Conservation (phyloP, 2,797 vertebrate genomes). For the Coreius guichenoti region DNA sequence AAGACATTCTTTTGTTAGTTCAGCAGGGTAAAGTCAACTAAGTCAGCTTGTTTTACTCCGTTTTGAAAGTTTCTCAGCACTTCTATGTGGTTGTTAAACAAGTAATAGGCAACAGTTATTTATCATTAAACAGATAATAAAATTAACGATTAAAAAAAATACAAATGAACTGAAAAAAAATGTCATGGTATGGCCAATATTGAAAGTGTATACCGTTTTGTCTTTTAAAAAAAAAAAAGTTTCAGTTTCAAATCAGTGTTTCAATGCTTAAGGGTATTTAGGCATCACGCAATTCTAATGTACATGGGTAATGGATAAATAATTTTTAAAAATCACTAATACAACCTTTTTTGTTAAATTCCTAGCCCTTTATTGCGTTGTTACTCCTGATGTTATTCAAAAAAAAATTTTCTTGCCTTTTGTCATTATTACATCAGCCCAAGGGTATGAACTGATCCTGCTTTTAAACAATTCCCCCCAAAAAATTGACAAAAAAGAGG, state of each 20-base stretch:
- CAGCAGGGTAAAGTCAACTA: neutral
- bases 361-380: neutral
- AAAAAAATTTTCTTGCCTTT: neutral
- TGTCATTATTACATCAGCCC: conserved; percentile 80
- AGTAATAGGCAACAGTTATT: neutral
- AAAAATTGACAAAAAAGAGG: conserved; percentile 47
- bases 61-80: neutral
- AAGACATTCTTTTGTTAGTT: neutral
- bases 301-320: neutral
- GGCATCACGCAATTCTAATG: neutral
- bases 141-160: neutral
- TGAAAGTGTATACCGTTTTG: too few relatives aligned
- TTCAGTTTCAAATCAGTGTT: neutral
- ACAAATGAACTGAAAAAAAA: neutral
- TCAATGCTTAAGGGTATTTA: neutral
- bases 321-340: neutral
- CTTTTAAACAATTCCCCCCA: conserved; percentile 23
- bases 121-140: neutral
- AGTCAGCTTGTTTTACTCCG: neutral
- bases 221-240: too few relatives aligned
- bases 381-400: neutral
- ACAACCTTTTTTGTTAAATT: conserved; percentile 7
- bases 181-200: neutral
- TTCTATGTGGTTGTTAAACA: neutral
- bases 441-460: conserved; percentile 84